phyloP scores from a whole-genome alignment of 1,140 invertebrate genomes.

The Manduca sexta region DNA sequence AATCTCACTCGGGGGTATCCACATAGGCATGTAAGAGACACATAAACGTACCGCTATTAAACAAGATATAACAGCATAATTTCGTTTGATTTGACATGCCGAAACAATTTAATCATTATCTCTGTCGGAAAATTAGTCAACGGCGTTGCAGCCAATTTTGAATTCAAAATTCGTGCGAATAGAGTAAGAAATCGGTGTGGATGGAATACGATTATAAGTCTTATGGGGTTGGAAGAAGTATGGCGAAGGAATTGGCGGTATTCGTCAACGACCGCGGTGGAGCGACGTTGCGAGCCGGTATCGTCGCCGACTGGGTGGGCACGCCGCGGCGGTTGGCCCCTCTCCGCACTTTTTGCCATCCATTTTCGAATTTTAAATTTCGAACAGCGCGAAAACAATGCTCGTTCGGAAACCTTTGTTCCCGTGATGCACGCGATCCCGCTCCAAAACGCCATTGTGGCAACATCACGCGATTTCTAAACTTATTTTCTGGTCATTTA shows the following conservation, averaged over 20 bases:
- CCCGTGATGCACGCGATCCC: constrained; percentile 26
- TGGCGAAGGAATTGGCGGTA: constrained; percentile 66
- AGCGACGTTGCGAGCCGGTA: constrained; percentile 41
- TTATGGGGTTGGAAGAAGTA: constrained; percentile 34
- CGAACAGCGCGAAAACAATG: constrained; percentile 43
- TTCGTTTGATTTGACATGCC: constrained; percentile 71
- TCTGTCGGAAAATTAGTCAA: constrained; percentile 54
- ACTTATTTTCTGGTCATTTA: constrained; percentile 1
- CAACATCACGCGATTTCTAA: constrained; percentile 31
- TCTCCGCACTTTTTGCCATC: constrained; percentile 45
- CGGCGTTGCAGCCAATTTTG: constrained; percentile 11
- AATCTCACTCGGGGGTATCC: constrained; percentile 48
- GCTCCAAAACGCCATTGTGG: constrained; percentile 21
- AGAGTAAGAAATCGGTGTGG: constrained; percentile 28
- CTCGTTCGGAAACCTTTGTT: constrained; percentile 24
- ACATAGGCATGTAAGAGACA: constrained; percentile 47
- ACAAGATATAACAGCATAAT: constrained; percentile 72
- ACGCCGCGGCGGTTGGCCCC: constrained; percentile 49
- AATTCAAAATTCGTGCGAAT: constrained; percentile 15
- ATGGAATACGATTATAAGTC: constrained; percentile 29
- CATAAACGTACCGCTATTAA: constrained; percentile 60
- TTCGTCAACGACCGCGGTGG: constrained; percentile 58
- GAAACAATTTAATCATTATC: constrained; percentile 72
- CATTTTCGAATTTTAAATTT: constrained; percentile 55
- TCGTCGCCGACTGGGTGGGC: constrained; percentile 59